phyloP scores from a whole-genome alignment of 2,888 invertebrate genomes.

The Drosophila prostipennis region DNA sequence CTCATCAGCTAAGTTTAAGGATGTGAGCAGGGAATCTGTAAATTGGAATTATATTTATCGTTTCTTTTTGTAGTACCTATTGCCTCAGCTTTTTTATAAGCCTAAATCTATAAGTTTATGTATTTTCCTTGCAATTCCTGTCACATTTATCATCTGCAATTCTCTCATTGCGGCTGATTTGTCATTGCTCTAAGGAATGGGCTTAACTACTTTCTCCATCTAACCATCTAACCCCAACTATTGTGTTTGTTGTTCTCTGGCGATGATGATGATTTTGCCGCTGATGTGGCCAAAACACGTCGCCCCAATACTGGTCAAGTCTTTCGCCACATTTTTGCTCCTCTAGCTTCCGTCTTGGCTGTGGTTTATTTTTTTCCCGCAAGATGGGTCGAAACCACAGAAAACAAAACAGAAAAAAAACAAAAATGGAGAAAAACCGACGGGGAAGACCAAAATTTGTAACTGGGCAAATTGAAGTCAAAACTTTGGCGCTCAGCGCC shows the following conservation, averaged over 20 bases:
- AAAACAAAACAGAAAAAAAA: not conserved
- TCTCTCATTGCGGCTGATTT: constrained; percentile 18
- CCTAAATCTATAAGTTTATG: not conserved
- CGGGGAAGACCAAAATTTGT: constrained; percentile 51
- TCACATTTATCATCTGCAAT: constrained; percentile 33
- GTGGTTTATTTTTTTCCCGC: constrained; percentile 6
- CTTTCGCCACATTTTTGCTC: constrained; percentile 55
- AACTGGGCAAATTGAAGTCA: constrained; percentile 72
- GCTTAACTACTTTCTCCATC: constrained; percentile 18
- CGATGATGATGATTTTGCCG: constrained; percentile 30
- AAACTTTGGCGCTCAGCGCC: constrained; percentile 66
- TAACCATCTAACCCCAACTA: not conserved
- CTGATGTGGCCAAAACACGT: constrained; percentile 57
- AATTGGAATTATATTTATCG: too few relatives aligned
- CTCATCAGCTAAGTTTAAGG: too few relatives aligned
- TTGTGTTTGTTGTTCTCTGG: constrained; percentile 4
- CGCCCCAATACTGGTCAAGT: constrained; percentile 49
- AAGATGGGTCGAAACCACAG: constrained; percentile 10
- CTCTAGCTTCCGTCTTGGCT: constrained; percentile 40
- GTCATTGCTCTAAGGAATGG: constrained; percentile 23
- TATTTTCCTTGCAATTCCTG: constrained; percentile 6
- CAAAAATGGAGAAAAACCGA: constrained; percentile 16
- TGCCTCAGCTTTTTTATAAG: not conserved
- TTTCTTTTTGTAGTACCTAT: too few relatives aligned
- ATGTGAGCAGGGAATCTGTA: too few relatives aligned